These are phyloP conservation scores for Mastacembelus armatus DNA, from an alignment of 2,797 vertebrate species.

Conservation along the genomic window DNA sequence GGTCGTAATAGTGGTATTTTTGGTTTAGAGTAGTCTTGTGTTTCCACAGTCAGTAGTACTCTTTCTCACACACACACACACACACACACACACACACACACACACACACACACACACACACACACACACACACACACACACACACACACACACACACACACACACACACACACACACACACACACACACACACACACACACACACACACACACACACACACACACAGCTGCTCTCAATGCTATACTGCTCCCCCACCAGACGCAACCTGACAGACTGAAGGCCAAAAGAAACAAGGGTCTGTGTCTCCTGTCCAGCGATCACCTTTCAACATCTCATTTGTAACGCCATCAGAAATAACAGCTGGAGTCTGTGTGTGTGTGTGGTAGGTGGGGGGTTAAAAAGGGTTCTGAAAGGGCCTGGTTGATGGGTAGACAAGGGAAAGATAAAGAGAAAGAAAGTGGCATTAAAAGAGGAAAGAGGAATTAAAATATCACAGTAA, in stretches of 20 bases:
- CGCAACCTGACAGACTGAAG: constrained; percentile 77
- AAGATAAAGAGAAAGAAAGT: constrained; percentile 58
- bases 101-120: constrained; percentile 36
- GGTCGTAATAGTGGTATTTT: constrained; percentile 30
- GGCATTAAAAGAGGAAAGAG: too few species aligned
- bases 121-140: constrained; percentile 56
- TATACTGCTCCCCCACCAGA: constrained; percentile 31
- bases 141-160: constrained; percentile 65
- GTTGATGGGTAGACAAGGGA: constrained; percentile 44
- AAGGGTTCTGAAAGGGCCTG: constrained; percentile 33
- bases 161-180: constrained; percentile 36
- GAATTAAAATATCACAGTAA: constrained; percentile 60
- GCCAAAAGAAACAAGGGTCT: constrained; percentile 82
- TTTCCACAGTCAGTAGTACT: constrained; percentile 44
- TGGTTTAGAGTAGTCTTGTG: constrained; percentile 21
- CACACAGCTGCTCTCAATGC: constrained; percentile 72
- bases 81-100: constrained; percentile 65
- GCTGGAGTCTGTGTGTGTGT: constrained; percentile 72
- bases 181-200: constrained; percentile 56
- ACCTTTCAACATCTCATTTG: constrained; percentile 88
- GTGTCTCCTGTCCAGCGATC: constrained; percentile 80
- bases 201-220: constrained; percentile 36
- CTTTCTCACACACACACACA: constrained; percentile 12
- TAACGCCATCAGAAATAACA: constrained; percentile 84
- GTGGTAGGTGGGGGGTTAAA: constrained; percentile 30